Evolutionary conservation across 2,888 invertebrate species (phyloP).

Genomic region (Autographa gamma): DNA sequence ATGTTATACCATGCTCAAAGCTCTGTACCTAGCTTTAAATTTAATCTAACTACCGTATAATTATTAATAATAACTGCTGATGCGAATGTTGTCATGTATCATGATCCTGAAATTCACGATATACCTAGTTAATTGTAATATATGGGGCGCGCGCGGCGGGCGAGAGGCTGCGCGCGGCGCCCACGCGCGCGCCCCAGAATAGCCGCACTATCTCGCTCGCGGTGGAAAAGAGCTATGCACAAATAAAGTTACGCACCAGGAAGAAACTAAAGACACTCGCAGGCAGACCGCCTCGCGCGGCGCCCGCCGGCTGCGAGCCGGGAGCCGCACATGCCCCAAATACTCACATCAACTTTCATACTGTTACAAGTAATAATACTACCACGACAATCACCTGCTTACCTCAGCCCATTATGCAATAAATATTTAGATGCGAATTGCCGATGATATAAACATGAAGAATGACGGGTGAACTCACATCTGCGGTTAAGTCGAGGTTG

Average conservation of each 20-base stretch:
- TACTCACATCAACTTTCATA: constrained; percentile 40
- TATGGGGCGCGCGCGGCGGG: constrained; percentile 60
- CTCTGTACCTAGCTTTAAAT: constrained; percentile 43
- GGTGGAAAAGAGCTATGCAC: constrained; percentile 85
- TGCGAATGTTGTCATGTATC: constrained; percentile 66
- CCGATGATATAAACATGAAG: constrained; percentile 55
- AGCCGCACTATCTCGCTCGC: constrained; percentile 82
- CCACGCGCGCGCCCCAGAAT: constrained; percentile 83
- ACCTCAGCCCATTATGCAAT: constrained; percentile 28
- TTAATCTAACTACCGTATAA: constrained; percentile 44
- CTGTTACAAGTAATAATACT: constrained; percentile 10
- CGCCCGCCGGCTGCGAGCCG: constrained; percentile 52
- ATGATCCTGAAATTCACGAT: constrained; percentile 64
- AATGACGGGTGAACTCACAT: constrained; percentile 65
- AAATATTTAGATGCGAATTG: constrained; percentile 68
- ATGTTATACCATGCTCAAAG: constrained; percentile 20
- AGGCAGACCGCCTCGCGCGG: constrained; percentile 63
- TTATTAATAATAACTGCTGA: constrained; percentile 52
- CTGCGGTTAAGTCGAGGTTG: constrained; percentile 45
- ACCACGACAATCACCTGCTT: constrained; percentile 17
- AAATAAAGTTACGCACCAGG: constrained; percentile 82
- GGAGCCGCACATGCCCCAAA: constrained; percentile 41
- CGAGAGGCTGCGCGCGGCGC: constrained; percentile 63
- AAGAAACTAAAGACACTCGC: constrained; percentile 79
- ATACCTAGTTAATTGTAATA: constrained; percentile 38